Base-by-base conservation (phyloP, 1,140 invertebrate species). In the Bradynema listronoti region DNA sequence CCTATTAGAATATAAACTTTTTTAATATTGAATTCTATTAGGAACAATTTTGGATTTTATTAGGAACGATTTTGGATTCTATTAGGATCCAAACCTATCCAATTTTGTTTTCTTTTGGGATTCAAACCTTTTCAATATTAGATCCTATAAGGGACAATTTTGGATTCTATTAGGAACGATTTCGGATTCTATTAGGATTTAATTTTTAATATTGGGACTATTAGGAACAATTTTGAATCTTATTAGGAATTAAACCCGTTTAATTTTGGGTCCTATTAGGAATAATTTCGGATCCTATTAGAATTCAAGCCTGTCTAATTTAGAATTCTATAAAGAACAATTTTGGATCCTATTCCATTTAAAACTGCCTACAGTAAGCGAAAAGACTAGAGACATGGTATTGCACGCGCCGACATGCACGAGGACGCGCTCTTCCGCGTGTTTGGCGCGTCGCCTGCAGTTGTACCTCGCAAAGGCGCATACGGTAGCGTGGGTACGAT, bases 391-490 rank as follows among this genome's bases (percentile, higher is more conserved):
- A 27, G 61, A 55, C n/a, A 73, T 52, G 14, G 36, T n/a, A 14
- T 49, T 33, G 51, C 67, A 69, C 42, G 29, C 58, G 25, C 67
- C 70, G 14, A 69, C 36, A 54, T 69, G 67, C 5, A 68, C 65
- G 3, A 69, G 49, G 22, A 69, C 46, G 7, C 33, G 33, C 36
- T 69, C 69, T 55, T 69, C 67, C n/a, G 33, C 14, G 0, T 50
- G 52, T 19, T 32, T 32, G 32, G 16, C n/a, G 14, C 65, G 16
- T 32, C 42, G 39, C 22, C 63, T 52, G 41, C 67, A 69, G 63
- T 69, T 69, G 56, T 56, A 69, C 53, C 54, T 39, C n/a, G 67
- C 67, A 57, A 69, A 69, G 14, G 39, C 29, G 33, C 67, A 69
- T 30, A 65, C 39, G 41, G 36, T 63, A 55, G 36, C 29, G 22